phyloP scores from a whole-genome alignment of 2,113 vertebrate species.

The Zingel zingel region DNA sequence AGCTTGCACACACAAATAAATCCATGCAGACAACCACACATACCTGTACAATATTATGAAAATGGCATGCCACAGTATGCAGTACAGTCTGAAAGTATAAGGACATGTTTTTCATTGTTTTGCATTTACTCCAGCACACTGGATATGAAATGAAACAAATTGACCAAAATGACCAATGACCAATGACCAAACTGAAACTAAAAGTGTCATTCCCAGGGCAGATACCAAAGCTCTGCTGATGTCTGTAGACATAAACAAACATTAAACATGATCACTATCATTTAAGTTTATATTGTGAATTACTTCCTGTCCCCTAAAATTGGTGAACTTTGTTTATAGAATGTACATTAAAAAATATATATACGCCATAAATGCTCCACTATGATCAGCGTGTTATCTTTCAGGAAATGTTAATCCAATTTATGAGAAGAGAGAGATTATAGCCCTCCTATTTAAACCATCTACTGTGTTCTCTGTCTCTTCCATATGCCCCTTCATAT shows the following conservation, averaged over 20 bases:
- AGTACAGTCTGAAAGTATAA: not conserved
- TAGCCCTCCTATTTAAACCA: conserved; percentile 23
- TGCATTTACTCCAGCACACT: not conserved
- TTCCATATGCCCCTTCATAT: conserved; percentile 6
- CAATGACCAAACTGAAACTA: too few species aligned
- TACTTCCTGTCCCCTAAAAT: not conserved
- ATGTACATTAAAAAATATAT: not conserved
- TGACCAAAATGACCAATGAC: too few species aligned
- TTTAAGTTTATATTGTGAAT: not conserved
- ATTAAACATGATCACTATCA: not conserved
- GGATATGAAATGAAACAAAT: not conserved
- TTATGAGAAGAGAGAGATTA: conserved; percentile 35
- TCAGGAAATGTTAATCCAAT: conserved; percentile 56
- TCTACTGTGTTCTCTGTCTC: conserved; percentile 14
- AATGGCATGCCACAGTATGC: not conserved
- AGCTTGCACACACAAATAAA: conserved; percentile 21
- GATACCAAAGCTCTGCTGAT: not conserved
- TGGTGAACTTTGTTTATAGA: not conserved
- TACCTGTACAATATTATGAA: not conserved
- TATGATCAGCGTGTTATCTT: conserved; percentile 23
- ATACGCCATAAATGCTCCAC: conserved; percentile 2
- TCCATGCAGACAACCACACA: conserved; percentile 4
- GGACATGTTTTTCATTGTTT: not conserved
- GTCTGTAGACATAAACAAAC: not conserved
- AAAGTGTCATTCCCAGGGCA: too few species aligned